Evolutionary conservation across 2,113 vertebrate genomes (phyloP), one percentile per base, ranked within the genome.

Genomic region (Larimichthys polyactis): DNA sequence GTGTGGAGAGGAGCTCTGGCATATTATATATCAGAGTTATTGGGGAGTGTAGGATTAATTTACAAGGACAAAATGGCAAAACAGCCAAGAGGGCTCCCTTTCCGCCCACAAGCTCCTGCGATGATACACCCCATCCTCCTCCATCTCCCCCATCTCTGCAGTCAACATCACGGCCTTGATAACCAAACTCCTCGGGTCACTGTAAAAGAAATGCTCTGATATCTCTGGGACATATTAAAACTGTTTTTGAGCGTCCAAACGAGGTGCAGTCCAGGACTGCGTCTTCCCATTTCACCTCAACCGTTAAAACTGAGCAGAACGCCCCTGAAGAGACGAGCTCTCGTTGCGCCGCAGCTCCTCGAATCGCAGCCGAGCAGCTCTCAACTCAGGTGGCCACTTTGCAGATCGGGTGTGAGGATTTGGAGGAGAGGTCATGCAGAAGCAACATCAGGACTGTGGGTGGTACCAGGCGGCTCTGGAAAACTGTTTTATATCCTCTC

Each of bases 341-440:
- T 73, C 17, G 10, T 22, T 3, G 59, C 1, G 17, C 2, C 5
- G n/a, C 69, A 52, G 66, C 81, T 68, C 66, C 65, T 82, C 40
- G n/a, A 52, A 78, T 71, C 6, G n/a, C 3, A 14, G 54, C 66
- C 5, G 55, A 82, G 66, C 24, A 40, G 70, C 75, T 81, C 89
- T 87, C 72, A 20, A 65, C 82, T 87, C 87, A 87, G 87, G 79
- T 81, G 79, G 73, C 84, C 76, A 81, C 82, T 85, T 67, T 40
- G 65, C 64, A 69, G 70, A 75, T 71, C 65, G 29, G 44, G 71
- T 29, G 71, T 54, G 86, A 77, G 55, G 63, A 60, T 82, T 22
- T 87, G 73, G 74, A 77, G 76, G 32, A 27, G 79, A 83, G 79
- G 79, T 79, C 83, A 81, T 8, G 6, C 29, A n/a, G 76, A 52